Base-by-base conservation (phyloP, 92 coral and sea anemone genomes). In the Meandrina meandrites region DNA sequence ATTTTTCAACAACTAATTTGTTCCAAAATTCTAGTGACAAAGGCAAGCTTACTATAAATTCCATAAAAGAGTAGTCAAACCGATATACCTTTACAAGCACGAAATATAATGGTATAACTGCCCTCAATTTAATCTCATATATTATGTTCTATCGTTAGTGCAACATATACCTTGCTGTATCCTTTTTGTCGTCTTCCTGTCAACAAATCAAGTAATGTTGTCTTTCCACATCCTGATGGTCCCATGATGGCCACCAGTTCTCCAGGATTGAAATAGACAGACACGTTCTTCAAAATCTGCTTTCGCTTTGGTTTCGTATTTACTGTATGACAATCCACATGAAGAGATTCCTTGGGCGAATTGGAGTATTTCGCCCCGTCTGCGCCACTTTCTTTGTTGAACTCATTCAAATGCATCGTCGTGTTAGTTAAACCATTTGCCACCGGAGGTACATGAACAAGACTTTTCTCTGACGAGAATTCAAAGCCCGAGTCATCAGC, bases 231-330 rank as follows among this genome's bases (percentile, higher is more conserved):
- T 1, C 92, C 92, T 40, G 92, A 89, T 17, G 92, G 92, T n/a
- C 92, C 92, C 92, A 89, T 84, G 68, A 89, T 89, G 15, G 92
- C 92, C 21, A 90, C 90, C 42, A 90, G 62, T 27, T 90, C 90
- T 0, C 92, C 90, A 80, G 92, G 89, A 37, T 90, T 90, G 42
- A 90, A 90, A 64, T 90, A 90, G 1, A 88, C 87, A 17, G 92
- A 90, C 40, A 90, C 83, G 47, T 79, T 34, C 16, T 86, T 75
- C 14, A 90, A 90, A 75, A 90, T 86, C 57, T 79, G 90, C 71
- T 90, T 90, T 53, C 24, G 9, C 73, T 51, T n/a, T 14, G 32
- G 87, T 34, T 21, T 48, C 24, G 16, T 13, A 1, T 70, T 45
- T 13, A 17, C 31, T 78, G 15, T 18, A 53, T 2, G 68, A 34